phyloP scores from a whole-genome alignment of 2,113 vertebrate species.

The Megaleporinus macrocephalus region DNA sequence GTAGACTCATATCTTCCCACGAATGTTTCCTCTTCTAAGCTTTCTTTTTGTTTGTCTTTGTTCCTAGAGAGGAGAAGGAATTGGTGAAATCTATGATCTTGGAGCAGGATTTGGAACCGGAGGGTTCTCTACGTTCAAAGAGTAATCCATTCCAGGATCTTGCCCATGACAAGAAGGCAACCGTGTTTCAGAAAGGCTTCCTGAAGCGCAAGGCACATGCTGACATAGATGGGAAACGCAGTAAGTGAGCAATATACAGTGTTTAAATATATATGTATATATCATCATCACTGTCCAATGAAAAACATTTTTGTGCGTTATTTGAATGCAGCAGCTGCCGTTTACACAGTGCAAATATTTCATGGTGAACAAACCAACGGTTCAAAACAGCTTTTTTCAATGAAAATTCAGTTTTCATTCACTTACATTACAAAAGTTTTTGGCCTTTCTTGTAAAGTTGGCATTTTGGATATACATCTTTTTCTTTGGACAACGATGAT shows the following conservation, averaged over 20 bases:
- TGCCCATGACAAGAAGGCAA: constrained; percentile 76
- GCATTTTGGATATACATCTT: too few species aligned
- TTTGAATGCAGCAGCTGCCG: too few species aligned
- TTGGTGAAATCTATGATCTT: constrained; percentile 62
- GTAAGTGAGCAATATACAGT: constrained; percentile 82
- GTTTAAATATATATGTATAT: not conserved
- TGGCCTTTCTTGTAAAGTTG: too few species aligned
- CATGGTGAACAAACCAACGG: too few species aligned
- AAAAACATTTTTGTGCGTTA: too few species aligned
- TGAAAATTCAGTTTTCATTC: too few species aligned
- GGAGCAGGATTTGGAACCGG: constrained; percentile 60
- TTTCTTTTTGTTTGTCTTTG: not conserved
- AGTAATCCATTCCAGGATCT: constrained; percentile 83
- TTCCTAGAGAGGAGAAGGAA: constrained; percentile 79
- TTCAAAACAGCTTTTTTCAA: too few species aligned
- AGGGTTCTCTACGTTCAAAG: constrained; percentile 69
- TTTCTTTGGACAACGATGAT: too few species aligned
- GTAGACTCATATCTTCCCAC: not conserved
- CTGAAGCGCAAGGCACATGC: constrained; percentile 87
- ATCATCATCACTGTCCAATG: too few species aligned
- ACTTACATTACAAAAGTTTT: too few species aligned
- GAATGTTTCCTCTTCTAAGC: not conserved
- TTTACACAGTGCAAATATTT: too few species aligned
- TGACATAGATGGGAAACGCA: constrained; percentile 88
- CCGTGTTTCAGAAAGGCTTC: constrained; percentile 83